phyloP scores from a whole-genome alignment of 37 sponge, comb jelly and placozoan species.

The Geodia barretti region DNA sequence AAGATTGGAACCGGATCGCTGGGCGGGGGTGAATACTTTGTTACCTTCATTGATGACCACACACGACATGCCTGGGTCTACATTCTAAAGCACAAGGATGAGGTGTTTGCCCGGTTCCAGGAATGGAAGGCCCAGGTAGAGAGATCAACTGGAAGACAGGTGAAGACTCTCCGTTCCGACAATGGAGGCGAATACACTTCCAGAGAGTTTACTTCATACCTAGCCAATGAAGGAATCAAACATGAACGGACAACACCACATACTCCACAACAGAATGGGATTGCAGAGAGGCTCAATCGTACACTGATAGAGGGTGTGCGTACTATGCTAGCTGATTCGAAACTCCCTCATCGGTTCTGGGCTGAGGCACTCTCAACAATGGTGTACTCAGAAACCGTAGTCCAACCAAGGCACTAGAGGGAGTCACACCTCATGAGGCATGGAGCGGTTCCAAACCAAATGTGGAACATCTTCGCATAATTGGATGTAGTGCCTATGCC shows the following conservation, averaged over 20 bases:
- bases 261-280: too few species aligned
- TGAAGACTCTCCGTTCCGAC: too few species aligned
- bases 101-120: constrained; percentile 20
- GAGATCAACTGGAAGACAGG: constrained; percentile 12
- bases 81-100: constrained; percentile 30
- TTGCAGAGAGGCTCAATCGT: too few species aligned
- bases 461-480: constrained; percentile 16
- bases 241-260: constrained; percentile 40
- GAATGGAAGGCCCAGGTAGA: constrained; percentile 51
- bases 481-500: constrained; percentile 18
- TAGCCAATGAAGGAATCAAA: constrained; percentile 12
- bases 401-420: constrained; percentile 37
- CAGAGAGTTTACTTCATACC: constrained; percentile 28
- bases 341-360: constrained; percentile 32
- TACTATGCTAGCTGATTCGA: constrained; percentile 42
- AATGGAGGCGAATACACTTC: constrained; percentile 64
- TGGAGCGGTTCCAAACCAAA: constrained; percentile 24
- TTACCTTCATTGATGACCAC: constrained; percentile 51
- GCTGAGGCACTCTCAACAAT: constrained; percentile 39
- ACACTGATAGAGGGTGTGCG: constrained; percentile 43
- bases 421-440: constrained; percentile 44
- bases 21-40: constrained; percentile 47
- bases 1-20: constrained; percentile 42
- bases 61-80: constrained; percentile 47
- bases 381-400: constrained; percentile 40